Base-by-base conservation (phyloP, 2,113 vertebrate genomes). In the Tursiops truncatus region DNA sequence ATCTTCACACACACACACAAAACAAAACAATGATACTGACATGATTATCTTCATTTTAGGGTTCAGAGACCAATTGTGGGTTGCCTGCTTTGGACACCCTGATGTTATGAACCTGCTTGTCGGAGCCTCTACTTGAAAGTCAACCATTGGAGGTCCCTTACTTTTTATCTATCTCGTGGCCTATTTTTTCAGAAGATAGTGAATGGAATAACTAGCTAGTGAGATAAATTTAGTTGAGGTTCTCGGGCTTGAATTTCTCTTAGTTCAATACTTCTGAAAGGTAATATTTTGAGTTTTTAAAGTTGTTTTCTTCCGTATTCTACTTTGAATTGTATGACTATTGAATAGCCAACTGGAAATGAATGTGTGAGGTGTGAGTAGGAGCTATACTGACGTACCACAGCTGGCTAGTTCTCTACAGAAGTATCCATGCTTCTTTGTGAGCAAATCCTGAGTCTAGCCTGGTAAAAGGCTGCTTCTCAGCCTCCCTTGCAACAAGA, bases 281-380 rank as follows among this genome's bases (percentile, higher is more conserved):
- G 25, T 44, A 62, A 90, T 3, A 50, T 31, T 73, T 71, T 77
- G 31, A 47, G 17, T 79, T 95, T 93, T 58, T 1, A 44, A 95
- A 58, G 36, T 50, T 74, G 3, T 67, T 89, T 79, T 68, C 56
- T 50, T 79, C 23, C 21, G 13, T 38, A 76, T 89, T 65, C 13
- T 70, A 6, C 44, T 79, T 33, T 87, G 38, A 65, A 36, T 68
- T 82, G 18, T n/a, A 12, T 70, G 15, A 92, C 5, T 47, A 77
- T 23, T 70, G 12, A 47, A 20, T 31, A 56, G 14, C 9, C 33
- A 84, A 28, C 6, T 60, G 33, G 26, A 81, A 41, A n/a, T 50
- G 58, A 73, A 58, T 67, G 33, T 5, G 17, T 3, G 17, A 15
- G 28, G 12, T 0, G 3, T 20, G 9, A 5, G 10, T 3, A 6